A percentile compares a stretch with the other conserved stretches of the same genome.
Conservation (phyloP, 2,888 invertebrate genomes). For the Eupeodes luniger region DNA sequence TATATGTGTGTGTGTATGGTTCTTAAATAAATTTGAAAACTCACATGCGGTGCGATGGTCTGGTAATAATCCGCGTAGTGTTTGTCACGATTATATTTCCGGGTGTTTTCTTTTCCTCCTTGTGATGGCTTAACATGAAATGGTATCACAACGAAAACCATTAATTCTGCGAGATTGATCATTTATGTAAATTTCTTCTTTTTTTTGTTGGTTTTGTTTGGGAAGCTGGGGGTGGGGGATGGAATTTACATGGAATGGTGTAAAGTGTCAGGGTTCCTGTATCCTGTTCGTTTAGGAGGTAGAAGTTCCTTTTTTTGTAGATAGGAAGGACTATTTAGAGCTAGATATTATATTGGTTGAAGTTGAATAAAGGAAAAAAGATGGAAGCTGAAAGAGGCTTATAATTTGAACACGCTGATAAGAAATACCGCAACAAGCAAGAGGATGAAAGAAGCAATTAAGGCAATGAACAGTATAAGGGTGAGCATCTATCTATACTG, state of each 20-base stretch:
- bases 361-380: neutral
- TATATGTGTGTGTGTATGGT: too few relatives aligned
- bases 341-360: neutral
- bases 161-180: conserved; percentile 74
- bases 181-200: conserved; percentile 70
- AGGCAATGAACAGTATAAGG: conserved; percentile 50
- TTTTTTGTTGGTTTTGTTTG: conserved; percentile 7
- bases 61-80: conserved; percentile 54
- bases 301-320: conserved; percentile 11
- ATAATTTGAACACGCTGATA: conserved; percentile 71
- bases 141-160: conserved; percentile 31
- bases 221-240: neutral
- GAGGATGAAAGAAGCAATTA: conserved; percentile 67
- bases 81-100: conserved; percentile 62
- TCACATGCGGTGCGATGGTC: conserved; percentile 58
- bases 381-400: conserved; percentile 60
- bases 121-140: conserved; percentile 40
- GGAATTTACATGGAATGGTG: neutral
- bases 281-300: conserved; percentile 21
- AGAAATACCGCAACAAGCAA: conserved; percentile 68
- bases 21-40: conserved; percentile 58
- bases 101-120: neutral
- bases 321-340: too few relatives aligned
- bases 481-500: conserved; percentile 19
- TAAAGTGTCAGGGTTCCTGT: neutral